A percentile compares a stretch with the other conserved stretches of the same genome.
These are phyloP conservation scores for Colistium nudipinnis DNA, from an alignment of 2,113 vertebrate species.

Conservation along the genomic window DNA sequence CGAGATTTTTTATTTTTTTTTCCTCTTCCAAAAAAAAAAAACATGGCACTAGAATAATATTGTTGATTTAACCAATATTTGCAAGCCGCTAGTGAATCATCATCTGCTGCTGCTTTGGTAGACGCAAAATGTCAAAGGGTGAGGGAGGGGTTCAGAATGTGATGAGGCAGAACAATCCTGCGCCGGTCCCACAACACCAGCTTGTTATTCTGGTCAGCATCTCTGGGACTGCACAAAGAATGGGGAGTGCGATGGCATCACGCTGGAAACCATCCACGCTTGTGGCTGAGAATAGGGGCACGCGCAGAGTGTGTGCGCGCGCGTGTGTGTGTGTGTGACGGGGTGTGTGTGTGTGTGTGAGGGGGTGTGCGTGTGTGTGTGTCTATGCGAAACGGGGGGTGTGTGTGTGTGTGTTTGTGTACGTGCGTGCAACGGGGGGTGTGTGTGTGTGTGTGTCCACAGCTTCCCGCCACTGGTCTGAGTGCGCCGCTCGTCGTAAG, in stretches of 20 bases:
- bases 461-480: slow-evolving; percentile 81
- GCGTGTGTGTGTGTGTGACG: slow-evolving; percentile 29
- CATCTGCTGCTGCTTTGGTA: slow-evolving; percentile 50
- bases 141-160: slow-evolving; percentile 73
- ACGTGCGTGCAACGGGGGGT: slow-evolving; percentile 15
- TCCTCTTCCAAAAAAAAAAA: too few relatives aligned
- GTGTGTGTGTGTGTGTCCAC: slow-evolving; percentile 45
- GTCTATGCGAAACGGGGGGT: too few relatives aligned
- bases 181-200: slow-evolving; percentile 47
- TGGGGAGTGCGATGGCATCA: slow-evolving; percentile 69
- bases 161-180: slow-evolving; percentile 85
- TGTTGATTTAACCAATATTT: not conserved
- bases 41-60: not conserved
- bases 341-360: not conserved
- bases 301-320: slow-evolving; percentile 10
- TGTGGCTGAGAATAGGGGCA: slow-evolving; percentile 44
- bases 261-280: slow-evolving; percentile 75
- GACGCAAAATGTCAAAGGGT: slow-evolving; percentile 40
- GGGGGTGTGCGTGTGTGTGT: not conserved
- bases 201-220: slow-evolving; percentile 84
- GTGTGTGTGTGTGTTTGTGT: slow-evolving; percentile 16
- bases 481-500: slow-evolving; percentile 77
- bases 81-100: slow-evolving; percentile 18
- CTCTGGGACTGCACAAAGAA: slow-evolving; percentile 82
- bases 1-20: too few relatives aligned